Percentiles rank a stretch among this genome's conserved stretches.
Evolutionary conservation across 1,140 invertebrate species (phyloP).

Genomic region (Metaphire vulgaris): DNA sequence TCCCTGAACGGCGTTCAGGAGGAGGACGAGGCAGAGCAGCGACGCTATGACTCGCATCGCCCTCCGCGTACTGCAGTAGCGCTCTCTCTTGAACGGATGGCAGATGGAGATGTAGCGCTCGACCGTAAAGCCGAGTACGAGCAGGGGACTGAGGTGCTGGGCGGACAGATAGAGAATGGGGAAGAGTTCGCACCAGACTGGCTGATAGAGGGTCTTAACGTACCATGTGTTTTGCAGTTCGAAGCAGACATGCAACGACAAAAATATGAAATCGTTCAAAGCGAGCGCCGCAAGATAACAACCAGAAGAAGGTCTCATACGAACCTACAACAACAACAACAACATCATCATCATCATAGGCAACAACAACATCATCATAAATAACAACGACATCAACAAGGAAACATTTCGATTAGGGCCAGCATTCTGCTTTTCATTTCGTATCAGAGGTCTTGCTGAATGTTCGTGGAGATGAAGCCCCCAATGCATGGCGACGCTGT

Average conservation of each 20-base stretch:
- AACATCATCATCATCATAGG: no score
- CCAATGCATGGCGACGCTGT: no score
- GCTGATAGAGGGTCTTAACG: slow-evolving; percentile 30
- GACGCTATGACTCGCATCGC: slow-evolving; percentile 19
- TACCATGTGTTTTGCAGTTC: slow-evolving; percentile 24
- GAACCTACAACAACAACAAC: no score
- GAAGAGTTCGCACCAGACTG: slow-evolving; percentile 37
- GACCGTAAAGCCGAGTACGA: slow-evolving; percentile 53
- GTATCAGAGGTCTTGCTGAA: no score
- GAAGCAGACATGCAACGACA: slow-evolving; percentile 24
- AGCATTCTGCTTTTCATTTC: no score
- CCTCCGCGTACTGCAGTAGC: slow-evolving; percentile 28
- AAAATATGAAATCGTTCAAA: slow-evolving; percentile 27
- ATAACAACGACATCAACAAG: no score
- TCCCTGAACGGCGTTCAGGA: slow-evolving; percentile 37
- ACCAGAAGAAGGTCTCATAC: slow-evolving; percentile 29
- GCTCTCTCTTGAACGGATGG: slow-evolving; percentile 56
- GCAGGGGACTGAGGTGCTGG: slow-evolving; percentile 38
- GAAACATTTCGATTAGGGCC: no score
- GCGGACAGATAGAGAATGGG: slow-evolving; percentile 37
- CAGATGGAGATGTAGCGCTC: slow-evolving; percentile 74
- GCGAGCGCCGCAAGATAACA: slow-evolving; percentile 31
- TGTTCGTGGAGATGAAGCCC: no score
- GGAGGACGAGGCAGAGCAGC: slow-evolving; percentile 8
- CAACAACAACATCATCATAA: no score